Conservation (phyloP, 2,797 vertebrate species). For the Girardinus metallicus region DNA sequence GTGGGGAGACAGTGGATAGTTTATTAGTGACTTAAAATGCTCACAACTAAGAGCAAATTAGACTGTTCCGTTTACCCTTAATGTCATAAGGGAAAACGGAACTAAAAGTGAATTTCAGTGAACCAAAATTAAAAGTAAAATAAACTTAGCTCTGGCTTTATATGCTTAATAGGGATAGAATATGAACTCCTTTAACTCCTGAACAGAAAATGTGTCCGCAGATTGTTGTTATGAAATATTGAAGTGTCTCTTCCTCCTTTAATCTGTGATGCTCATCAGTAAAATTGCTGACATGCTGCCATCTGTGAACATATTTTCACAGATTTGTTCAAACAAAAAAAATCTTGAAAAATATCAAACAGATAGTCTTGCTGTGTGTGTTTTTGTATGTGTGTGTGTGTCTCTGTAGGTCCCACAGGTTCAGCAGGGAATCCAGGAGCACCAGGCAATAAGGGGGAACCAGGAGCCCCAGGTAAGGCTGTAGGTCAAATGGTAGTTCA, state of each 20-base stretch:
- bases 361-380: not conserved
- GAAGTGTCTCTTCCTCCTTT: constrained; percentile 50
- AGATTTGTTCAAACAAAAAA: not conserved
- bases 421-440: constrained; percentile 31
- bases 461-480: constrained; percentile 37
- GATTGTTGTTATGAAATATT: constrained; percentile 12
- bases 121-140: not conserved
- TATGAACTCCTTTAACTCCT: not conserved
- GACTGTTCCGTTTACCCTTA: not conserved
- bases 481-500: not conserved
- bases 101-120: not conserved
- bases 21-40: not conserved
- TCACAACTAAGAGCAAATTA: not conserved
- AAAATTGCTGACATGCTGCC: constrained; percentile 24
- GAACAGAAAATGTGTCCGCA: constrained; percentile 13
- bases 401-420: constrained; percentile 26
- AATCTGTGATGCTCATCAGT: not conserved
- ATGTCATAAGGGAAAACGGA: not conserved
- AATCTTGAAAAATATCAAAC: not conserved
- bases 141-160: not conserved
- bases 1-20: not conserved
- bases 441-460: constrained; percentile 56
- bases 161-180: not conserved
- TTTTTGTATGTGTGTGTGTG: not conserved
- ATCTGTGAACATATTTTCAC: not conserved